These are phyloP conservation scores for Diabrotica virgifera DNA, from an alignment of 1,140 invertebrate species.

Conservation along the genomic window DNA sequence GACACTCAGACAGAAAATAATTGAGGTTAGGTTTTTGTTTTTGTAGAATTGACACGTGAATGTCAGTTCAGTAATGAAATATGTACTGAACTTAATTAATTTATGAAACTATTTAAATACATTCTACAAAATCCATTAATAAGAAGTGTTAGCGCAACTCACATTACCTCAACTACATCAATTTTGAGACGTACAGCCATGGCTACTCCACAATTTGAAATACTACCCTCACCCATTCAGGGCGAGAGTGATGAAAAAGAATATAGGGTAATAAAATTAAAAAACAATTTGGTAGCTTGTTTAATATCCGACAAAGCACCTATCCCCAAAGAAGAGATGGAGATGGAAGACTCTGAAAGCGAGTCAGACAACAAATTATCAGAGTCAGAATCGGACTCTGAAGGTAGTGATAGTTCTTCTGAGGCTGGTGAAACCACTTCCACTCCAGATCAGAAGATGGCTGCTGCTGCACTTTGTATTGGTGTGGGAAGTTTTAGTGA, in stretches of 20 bases:
- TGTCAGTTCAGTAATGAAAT: too few species aligned
- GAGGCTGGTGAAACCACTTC: neutral
- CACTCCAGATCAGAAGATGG: slow-evolving; percentile 13
- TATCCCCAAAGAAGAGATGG: slow-evolving; percentile 35
- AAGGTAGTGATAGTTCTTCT: slow-evolving; percentile 4
- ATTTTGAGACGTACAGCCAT: neutral
- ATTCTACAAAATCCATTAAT: too few species aligned
- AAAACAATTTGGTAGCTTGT: slow-evolving; percentile 66
- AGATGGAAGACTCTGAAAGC: slow-evolving; percentile 39
- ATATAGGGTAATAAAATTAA: slow-evolving; percentile 62
- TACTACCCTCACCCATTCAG: slow-evolving; percentile 53
- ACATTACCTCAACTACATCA: neutral
- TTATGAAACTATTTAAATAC: too few species aligned
- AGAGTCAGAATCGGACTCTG: slow-evolving; percentile 35
- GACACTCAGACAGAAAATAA: too few species aligned
- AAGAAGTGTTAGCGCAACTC: neutral
- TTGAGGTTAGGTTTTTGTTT: too few species aligned
- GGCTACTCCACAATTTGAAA: slow-evolving; percentile 25
- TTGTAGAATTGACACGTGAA: too few species aligned
- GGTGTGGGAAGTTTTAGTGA: slow-evolving; percentile 71
- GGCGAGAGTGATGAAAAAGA: slow-evolving; percentile 60
- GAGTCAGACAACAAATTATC: slow-evolving; percentile 43
- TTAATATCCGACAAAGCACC: slow-evolving; percentile 59
- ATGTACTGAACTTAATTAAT: too few species aligned
- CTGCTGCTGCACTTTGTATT: slow-evolving; percentile 68